phyloP scores from a whole-genome alignment of 2,888 invertebrate genomes.

The Pantelozetes paolii region DNA sequence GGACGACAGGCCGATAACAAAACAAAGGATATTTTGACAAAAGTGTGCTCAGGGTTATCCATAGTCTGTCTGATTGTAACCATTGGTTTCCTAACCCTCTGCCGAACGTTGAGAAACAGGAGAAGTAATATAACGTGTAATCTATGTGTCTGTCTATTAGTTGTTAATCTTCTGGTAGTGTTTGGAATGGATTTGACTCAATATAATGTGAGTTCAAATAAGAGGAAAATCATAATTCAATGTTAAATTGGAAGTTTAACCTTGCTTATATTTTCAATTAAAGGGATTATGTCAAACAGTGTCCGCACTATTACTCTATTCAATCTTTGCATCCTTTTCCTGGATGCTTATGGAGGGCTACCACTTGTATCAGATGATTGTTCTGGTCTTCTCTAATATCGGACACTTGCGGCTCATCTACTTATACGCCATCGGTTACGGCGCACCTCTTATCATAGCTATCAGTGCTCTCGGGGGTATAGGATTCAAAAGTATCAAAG shows the following conservation, averaged over 20 bases:
- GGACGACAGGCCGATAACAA: slow-evolving; percentile 35
- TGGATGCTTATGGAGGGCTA: slow-evolving; percentile 48
- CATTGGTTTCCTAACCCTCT: slow-evolving; percentile 41
- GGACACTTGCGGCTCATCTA: slow-evolving; percentile 39
- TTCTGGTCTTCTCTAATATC: slow-evolving; percentile 44
- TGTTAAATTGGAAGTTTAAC: not conserved
- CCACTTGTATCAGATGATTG: slow-evolving; percentile 46
- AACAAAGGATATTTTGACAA: slow-evolving; percentile 40
- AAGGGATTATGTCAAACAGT: slow-evolving; percentile 42
- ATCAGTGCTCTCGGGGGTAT: not conserved
- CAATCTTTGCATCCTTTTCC: slow-evolving; percentile 43
- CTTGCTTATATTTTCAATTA: too few species aligned
- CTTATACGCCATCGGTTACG: slow-evolving; percentile 45
- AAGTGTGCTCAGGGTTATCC: slow-evolving; percentile 40
- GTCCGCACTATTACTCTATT: slow-evolving; percentile 43
- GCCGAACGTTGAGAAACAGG: slow-evolving; percentile 43
- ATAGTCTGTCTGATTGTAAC: slow-evolving; percentile 43
- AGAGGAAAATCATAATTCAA: not conserved
- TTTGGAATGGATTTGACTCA: slow-evolving; percentile 39
- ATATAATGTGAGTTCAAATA: slow-evolving; percentile 25
- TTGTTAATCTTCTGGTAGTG: slow-evolving; percentile 43
- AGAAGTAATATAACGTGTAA: slow-evolving; percentile 45
- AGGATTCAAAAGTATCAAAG: not conserved
- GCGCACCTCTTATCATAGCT: slow-evolving; percentile 36
- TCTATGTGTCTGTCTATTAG: slow-evolving; percentile 43